Base-by-base conservation (phyloP, 2,113 vertebrate genomes). In the Festucalex cinctus region DNA sequence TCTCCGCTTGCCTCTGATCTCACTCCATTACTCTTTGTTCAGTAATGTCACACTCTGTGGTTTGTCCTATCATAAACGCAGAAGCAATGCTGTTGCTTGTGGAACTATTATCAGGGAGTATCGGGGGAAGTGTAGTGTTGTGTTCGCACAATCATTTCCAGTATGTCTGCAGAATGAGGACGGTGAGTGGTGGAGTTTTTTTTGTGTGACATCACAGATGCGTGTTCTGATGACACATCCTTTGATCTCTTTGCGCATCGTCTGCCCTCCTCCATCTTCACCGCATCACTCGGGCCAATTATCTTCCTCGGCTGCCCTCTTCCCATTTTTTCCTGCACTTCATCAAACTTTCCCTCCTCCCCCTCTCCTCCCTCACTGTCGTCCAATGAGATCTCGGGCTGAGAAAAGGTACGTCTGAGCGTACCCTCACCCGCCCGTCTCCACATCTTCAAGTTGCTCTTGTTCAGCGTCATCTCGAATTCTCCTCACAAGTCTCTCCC, bases 261-360 rank as follows among this genome's bases (percentile, higher is more conserved):
- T 36, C 3, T 65, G 46, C 36, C 56, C 65, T 63, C 71, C 41
- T 65, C 69, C 62, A 13, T 36, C 67, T 49, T 71, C 54, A 37
- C 49, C n/a, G 9, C 24, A 39, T 76, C 61, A 46, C 66, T 72
- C 60, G 0, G 59, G 36, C 44, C 70, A 69, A 83, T 67, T 66
- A 66, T 80, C 56, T 20, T 7, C 43, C 60, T 75, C 24, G 41
- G 2, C 13, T 53, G 63, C 66, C 68, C 66, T 80, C 66, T 44
- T 35, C 69, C 39, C 65, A 70, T 74, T 67, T 35, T n/a, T 39
- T 37, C 28, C 24, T 54, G 28, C 7, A 51, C 68, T 77, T 59
- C 35, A 69, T 82, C 79, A 84, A 36, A 70, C 49, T 65, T 28
- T 59, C 63, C 36, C 54, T 24, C 44, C 57, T 46, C 46, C 32